Base-by-base conservation (phyloP, 2,797 vertebrate species). In the Pitangus sulphuratus region DNA sequence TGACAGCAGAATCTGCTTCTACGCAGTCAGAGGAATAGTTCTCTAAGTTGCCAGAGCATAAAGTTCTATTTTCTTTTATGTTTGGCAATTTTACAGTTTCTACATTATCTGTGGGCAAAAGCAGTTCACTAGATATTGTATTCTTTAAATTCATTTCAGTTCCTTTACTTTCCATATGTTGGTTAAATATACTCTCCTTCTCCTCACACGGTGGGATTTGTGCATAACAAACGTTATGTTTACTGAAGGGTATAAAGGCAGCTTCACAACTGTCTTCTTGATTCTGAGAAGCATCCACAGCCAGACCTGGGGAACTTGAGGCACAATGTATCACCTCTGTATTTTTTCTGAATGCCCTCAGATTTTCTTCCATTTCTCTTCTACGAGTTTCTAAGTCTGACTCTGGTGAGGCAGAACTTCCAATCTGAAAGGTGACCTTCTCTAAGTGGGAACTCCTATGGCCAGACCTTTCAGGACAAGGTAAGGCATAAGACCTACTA, bases 371-470 rank as follows among this genome's bases (percentile, higher is more conserved):
- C 92, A 98, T 93, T 64, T 96, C 97, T 47, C 48, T 94, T 66
- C 97, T 95, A 35, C 61, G 97, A 64, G 96, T 96, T 95, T 98
- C 98, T 47, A 98, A 91, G 83, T 98, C 98, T 24, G 98, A 98
- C 61, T 98, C 98, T 6, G 98, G 98, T 37, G 98, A 98, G 1
- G 96, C 79, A 6, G 98, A 98, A 42, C 98, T 98, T 90, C 98
- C 98, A 45, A 99, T 98, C 16, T 97, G 98, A 95, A 99, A 99
- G n/a, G 97, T 98, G 39, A 98, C 98, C 74, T 97, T 98, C 51
- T 98, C 98, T 26, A 96, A 60, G 9, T 94, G 90, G 47, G 95
- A 95, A 64, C 68, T 94, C 60, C 97, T 95, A 77, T 84, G 84
- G 57, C 76, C 72, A 84, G 66, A 91, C 65, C 95, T 96, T 81